A percentile compares a stretch with the other conserved stretches of the same genome.
Conservation (phyloP, 2,888 invertebrate genomes). For the Hypomecis punctinalis region DNA sequence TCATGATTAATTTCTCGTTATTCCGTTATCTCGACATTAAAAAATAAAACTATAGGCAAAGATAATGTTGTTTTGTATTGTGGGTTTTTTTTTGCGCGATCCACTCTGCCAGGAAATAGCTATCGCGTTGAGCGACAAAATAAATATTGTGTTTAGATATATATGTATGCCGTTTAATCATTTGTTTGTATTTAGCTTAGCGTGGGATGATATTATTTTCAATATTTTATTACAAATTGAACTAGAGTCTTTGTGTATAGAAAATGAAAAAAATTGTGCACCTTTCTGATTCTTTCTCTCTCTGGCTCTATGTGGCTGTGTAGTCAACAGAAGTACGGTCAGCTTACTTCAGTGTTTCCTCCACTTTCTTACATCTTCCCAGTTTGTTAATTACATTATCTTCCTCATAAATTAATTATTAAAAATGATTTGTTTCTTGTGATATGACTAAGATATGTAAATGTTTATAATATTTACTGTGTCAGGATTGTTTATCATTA, state of each 20-base stretch:
- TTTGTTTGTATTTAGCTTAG: conserved; percentile 26
- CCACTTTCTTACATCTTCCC: too few species aligned
- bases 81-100: conserved; percentile 28
- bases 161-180: conserved; percentile 14
- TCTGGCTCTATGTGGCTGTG: too few species aligned
- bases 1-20: conserved; percentile 10
- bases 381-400: too few species aligned
- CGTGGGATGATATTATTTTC: conserved; percentile 19
- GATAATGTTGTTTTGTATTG: conserved; percentile 26
- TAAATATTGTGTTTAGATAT: conserved; percentile 25
- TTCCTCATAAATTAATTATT: too few species aligned
- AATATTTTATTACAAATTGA: too few species aligned
- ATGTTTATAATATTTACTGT: background rate
- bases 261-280: too few species aligned
- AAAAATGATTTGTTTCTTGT: too few species aligned
- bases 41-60: conserved; percentile 11
- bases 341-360: too few species aligned
- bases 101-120: conserved; percentile 28
- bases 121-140: conserved; percentile 12
- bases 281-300: too few species aligned
- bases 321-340: too few species aligned
- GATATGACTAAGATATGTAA: background rate
- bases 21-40: conserved; percentile 20
- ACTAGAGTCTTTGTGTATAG: too few species aligned
- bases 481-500: conserved; percentile 5